Evolutionary conservation across 2,888 invertebrate genomes (phyloP).

Genomic region (Rhopalosiphum nymphaeae): DNA sequence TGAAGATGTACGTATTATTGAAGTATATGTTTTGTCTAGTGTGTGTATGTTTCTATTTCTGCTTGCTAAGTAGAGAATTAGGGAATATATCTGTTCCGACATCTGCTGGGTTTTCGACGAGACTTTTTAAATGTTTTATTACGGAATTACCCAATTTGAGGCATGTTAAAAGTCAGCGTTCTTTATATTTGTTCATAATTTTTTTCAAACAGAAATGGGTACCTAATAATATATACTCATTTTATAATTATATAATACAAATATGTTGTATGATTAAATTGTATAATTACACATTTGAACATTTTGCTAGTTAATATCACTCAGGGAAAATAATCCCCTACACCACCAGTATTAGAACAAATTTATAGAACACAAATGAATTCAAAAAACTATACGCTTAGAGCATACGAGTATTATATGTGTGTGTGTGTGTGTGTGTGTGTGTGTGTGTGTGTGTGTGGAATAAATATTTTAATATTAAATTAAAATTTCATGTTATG

Average conservation of each 20-base stretch:
- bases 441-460: no score
- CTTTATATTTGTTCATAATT: not conserved
- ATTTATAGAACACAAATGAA: not conserved
- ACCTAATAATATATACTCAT: not conserved
- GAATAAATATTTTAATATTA: not conserved
- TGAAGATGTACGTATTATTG: not conserved
- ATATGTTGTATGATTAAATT: not conserved
- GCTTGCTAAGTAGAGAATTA: not conserved
- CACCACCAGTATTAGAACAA: no score
- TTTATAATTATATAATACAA: not conserved
- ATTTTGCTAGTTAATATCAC: not conserved
- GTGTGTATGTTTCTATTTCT: not conserved
- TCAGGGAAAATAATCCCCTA: not conserved
- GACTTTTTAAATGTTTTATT: not conserved
- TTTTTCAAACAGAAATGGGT: not conserved
- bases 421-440: no score
- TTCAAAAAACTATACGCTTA: not conserved
- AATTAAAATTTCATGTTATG: no score
- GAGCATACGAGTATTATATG: no score
- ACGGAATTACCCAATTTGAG: not conserved
- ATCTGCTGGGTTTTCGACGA: not conserved
- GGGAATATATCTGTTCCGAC: not conserved
- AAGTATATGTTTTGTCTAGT: not conserved
- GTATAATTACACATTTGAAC: not conserved
- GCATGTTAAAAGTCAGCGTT: not conserved